phyloP scores from a whole-genome alignment of 2,888 invertebrate genomes.

The Sisyra nigra region DNA sequence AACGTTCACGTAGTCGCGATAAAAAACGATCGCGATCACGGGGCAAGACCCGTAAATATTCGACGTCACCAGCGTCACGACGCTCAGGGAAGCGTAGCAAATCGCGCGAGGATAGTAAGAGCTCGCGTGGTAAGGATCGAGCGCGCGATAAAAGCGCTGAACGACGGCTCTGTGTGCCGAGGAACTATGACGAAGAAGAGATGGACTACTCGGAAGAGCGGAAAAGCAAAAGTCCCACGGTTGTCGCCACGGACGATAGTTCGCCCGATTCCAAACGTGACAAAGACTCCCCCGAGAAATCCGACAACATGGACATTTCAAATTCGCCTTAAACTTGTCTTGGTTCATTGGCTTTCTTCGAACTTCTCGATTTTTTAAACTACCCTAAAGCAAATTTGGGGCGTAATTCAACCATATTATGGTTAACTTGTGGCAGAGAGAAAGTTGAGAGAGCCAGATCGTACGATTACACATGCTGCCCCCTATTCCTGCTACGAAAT shows the following conservation, averaged over 20 bases:
- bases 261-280: conserved; percentile 27
- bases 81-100: conserved; percentile 19
- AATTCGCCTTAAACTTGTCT: conserved; percentile 44
- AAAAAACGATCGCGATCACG: conserved; percentile 26
- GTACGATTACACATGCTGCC: too few species aligned
- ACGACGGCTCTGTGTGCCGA: conserved; percentile 21
- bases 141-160: conserved; percentile 17
- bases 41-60: conserved; percentile 24
- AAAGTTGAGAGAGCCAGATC: too few species aligned
- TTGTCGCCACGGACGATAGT: conserved; percentile 21
- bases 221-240: conserved; percentile 12
- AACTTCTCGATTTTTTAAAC: too few species aligned
- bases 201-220: conserved; percentile 29
- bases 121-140: conserved; percentile 21
- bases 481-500: too few species aligned
- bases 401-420: too few species aligned
- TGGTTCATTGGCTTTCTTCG: too few species aligned
- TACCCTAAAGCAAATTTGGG: too few species aligned
- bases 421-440: too few species aligned
- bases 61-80: conserved; percentile 23
- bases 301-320: conserved; percentile 67
- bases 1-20: conserved; percentile 32
- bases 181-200: conserved; percentile 36
- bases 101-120: conserved; percentile 20
- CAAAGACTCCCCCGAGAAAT: conserved; percentile 37